Evolutionary conservation across 2,797 vertebrate genomes (phyloP).

Genomic region (Masticophis lateralis): DNA sequence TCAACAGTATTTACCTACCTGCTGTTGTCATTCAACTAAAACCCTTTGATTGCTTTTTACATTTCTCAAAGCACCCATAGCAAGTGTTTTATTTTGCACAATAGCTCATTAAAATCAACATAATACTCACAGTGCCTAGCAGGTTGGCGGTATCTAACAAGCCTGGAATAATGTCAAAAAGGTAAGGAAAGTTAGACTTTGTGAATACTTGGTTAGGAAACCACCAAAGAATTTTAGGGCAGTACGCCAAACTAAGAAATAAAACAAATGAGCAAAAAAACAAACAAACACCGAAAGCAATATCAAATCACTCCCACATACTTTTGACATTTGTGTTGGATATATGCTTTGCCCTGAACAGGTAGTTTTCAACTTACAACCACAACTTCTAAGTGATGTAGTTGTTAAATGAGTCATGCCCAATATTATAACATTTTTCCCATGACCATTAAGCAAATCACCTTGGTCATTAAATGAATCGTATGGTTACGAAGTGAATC

Average conservation of each 20-base stretch:
- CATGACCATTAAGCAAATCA: not conserved
- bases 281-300: not conserved
- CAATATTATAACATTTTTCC: not conserved
- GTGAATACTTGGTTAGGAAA: not conserved
- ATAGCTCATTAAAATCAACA: not conserved
- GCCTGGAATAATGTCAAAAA: not conserved
- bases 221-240: not conserved
- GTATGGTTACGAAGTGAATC: not conserved
- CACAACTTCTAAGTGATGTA: not conserved
- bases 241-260: not conserved
- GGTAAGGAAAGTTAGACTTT: not conserved
- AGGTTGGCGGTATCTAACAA: not conserved
- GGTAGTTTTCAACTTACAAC: not conserved
- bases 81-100: not conserved
- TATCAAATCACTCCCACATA: not conserved
- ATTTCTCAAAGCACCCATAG: not conserved
- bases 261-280: not conserved
- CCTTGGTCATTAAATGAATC: not conserved
- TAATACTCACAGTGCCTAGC: not conserved
- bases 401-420: not conserved
- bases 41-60: not conserved
- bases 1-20: not conserved
- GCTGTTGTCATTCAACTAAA: conserved; percentile 5
- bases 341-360: not conserved
- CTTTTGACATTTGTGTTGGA: not conserved